phyloP scores from a whole-genome alignment of 2,888 invertebrate species.

The Frankliniella intonsa region DNA sequence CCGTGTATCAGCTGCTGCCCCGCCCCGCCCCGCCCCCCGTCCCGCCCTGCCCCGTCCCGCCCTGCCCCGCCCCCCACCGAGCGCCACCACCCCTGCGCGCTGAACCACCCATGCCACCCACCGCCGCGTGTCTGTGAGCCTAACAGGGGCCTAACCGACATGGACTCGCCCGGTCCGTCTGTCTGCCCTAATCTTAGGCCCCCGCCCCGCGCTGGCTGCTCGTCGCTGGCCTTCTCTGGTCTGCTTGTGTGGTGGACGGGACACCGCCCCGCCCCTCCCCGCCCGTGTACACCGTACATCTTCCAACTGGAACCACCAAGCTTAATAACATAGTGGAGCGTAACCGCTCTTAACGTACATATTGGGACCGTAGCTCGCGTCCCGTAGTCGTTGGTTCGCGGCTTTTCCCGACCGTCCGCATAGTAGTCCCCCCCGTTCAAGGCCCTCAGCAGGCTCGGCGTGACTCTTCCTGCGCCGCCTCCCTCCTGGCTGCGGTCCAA shows the following conservation, averaged over 20 bases:
- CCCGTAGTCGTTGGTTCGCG: no score
- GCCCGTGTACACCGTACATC: no score
- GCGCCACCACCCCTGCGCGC: background rate
- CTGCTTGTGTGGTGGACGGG: no score
- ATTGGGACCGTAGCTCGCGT: no score
- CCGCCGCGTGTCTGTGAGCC: background rate
- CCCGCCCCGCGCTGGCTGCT: background rate
- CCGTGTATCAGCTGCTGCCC: background rate
- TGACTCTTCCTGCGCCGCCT: background rate
- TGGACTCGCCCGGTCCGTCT: background rate
- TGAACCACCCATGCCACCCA: background rate
- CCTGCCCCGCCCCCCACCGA: background rate
- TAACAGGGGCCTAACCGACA: background rate
- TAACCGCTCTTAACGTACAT: no score
- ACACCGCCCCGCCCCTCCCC: no score
- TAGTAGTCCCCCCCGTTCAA: background rate
- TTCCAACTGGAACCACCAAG: no score
- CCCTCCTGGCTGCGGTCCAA: background rate
- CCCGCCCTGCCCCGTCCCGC: background rate
- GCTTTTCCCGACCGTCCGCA: no score
- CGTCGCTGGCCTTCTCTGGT: no score
- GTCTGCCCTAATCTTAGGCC: no score
- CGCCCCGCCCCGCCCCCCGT: background rate
- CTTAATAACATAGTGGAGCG: no score
- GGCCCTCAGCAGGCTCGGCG: no score